Base-by-base conservation (phyloP, 2,113 vertebrate species). In the Alouatta palliata region DNA sequence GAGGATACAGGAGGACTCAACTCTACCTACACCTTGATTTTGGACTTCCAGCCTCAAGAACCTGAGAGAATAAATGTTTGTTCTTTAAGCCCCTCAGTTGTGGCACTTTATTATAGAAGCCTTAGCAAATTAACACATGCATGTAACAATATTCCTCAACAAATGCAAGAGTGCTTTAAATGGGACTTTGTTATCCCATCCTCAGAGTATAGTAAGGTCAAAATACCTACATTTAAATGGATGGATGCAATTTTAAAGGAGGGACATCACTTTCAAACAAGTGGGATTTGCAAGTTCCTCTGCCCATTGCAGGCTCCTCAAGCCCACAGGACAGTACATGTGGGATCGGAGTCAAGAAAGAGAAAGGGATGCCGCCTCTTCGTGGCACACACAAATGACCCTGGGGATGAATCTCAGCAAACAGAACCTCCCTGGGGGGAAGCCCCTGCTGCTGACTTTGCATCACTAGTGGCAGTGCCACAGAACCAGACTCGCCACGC, bases 391-490 rank as follows among this genome's bases (percentile, higher is more conserved):
- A 32, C 3, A 37, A 20, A 21, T 21, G 17, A 19, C 16, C 5
- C 45, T 35, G 25, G 49, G 10, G 17, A 52, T 54, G 35, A 79
- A 35, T 30, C 16, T 21, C 47, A 64, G 56, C 56, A 20, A 43
- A 21, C 35, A 35, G 35, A 27, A 16, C 6, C 32, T 47, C 40
- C 43, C 61, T 6, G 3, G 2, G 20, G 19, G 40, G 54, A 47
- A 64, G 58, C 7, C 23, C 20, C 0, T 27, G 12, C 30, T 21
- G 49, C 17, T 0, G 10, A 7, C 27, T 49, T 49, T 56, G 13
- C 1, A 0, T 3, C 20, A 32, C 1, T 11, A 6, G 8, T 11
- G 12, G n/a, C 11, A 23, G 20, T 40, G 9, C 17, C 25, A 43
- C 66, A 40, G 40, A 54, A 17, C 30, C 40, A 45, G 40, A 19